A percentile compares a stretch with the other conserved stretches of the same genome.
These are phyloP conservation scores for Ptychoptera albimana DNA, from an alignment of 2,888 invertebrate genomes.

Conservation along the genomic window DNA sequence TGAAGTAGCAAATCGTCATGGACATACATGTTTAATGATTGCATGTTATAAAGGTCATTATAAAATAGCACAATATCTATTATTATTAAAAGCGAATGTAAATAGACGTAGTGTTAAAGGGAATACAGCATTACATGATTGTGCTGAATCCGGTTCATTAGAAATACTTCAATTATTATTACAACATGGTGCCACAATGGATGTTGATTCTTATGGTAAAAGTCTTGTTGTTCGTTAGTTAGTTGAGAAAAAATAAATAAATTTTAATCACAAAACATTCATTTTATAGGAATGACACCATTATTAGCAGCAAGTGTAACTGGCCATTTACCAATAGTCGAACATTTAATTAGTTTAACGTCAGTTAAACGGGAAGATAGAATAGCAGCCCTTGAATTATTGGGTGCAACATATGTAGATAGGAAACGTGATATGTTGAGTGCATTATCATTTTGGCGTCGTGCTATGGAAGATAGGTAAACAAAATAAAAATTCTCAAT, in stretches of 20 bases:
- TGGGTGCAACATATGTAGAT: slow-evolving; percentile 94
- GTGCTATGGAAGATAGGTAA: slow-evolving; percentile 69
- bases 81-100: slow-evolving; percentile 75
- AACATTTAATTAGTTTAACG: slow-evolving; percentile 66
- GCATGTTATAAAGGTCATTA: slow-evolving; percentile 93
- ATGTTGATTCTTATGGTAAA: slow-evolving; percentile 81
- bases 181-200: slow-evolving; percentile 78
- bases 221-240: too few relatives aligned
- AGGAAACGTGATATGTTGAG: slow-evolving; percentile 88
- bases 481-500: slow-evolving; percentile 24
- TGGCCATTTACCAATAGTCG: slow-evolving; percentile 85
- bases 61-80: slow-evolving; percentile 75
- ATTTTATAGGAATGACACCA: slow-evolving; percentile 68
- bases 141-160: slow-evolving; percentile 88
- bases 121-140: slow-evolving; percentile 95
- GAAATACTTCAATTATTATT: slow-evolving; percentile 82
- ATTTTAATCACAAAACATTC: too few relatives aligned
- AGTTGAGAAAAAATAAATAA: too few relatives aligned
- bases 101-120: slow-evolving; percentile 79
- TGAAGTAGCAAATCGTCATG: slow-evolving; percentile 89
- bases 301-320: slow-evolving; percentile 83
- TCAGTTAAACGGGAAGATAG: slow-evolving; percentile 61
- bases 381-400: slow-evolving; percentile 78
- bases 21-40: slow-evolving; percentile 96
- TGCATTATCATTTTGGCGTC: slow-evolving; percentile 76